Base-by-base conservation (phyloP, 2,888 invertebrate genomes). In the Pocota personata region DNA sequence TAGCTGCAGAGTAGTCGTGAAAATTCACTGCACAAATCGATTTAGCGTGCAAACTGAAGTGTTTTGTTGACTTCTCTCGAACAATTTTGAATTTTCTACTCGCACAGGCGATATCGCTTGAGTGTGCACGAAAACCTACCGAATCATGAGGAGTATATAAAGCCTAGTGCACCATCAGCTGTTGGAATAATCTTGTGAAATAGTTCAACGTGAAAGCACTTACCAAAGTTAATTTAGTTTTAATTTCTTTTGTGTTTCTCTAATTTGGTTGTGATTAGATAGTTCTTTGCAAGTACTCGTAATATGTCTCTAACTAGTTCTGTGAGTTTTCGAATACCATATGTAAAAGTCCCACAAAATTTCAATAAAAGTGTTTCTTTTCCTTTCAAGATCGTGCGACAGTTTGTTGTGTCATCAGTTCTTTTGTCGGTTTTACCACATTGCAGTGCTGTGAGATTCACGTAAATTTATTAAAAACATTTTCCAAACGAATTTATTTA, bases 101-200 rank as follows among this genome's bases (percentile, higher is more conserved):
- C 21, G 60, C 30, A 50, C 79, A 55, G 76, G 86, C 76, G 86
- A 86, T 86, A 86, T 86, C 86, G 80, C 86, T 72, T 55, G 60
- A 67, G 55, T 8, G 66, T 32, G 67, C 76, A 82, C 32, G 46
- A 50, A 75, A 77, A 76, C 76, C 72, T 60, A 82, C 14, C 82
- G 62, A 86, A 86, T 82, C 86, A 77, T 86, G 86, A 76, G 82
- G n/a, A 60, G 86, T 86, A 86, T 86, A 82, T 55, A 86, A n/a
- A 86, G 40, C 72, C 48, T 27, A 67, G 52, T 46, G 27, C 58
- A 43, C 14, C 67, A 48, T 77, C 86, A 86, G 86, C 82, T 86
- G 86, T 52, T 71, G 72, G 27, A 77, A 76, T 82, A 86, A 86
- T 86, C 86, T 60, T 32, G 12, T 14, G 3, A 40, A 67, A 62